Evolutionary conservation across 2,888 invertebrate genomes (phyloP), one percentile per base, ranked within the genome.

Genomic region (Yponomeuta cagnagella): DNA sequence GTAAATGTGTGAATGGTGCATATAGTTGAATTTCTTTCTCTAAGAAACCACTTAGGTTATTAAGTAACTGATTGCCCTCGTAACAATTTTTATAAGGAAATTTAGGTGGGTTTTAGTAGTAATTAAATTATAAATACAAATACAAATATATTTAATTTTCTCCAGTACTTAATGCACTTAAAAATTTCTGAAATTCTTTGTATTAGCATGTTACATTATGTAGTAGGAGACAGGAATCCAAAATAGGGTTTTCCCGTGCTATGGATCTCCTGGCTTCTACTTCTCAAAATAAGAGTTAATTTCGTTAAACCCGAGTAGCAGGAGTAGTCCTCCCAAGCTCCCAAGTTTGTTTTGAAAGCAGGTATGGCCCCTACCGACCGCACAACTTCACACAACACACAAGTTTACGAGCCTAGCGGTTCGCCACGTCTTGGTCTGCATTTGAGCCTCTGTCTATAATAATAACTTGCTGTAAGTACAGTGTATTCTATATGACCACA

Each of bases 401-500:
- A 58, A 58, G 52, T 58, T 58, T 58, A 58, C 52, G 52, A 58
- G 52, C 52, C 15, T 58, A 58, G 52, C 52, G 52, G 52, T 58
- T 15, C 52, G 15, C 52, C 52, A 58, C 52, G 52, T 12, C 52
- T 58, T 58, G 52, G 52, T 58, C 52, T 58, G 52, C 52, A 15
- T 15, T 58, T 58, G 15, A 58, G 15, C 52, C 52, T 58, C 52
- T 15, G 52, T 15, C 52, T 58, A 12, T 15, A 58, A 58, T 58
- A 58, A 58, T 58, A 58, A 58, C 15, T 15, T 8, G 43, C 43
- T 43, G 43, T 43, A 43, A 12, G 15, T 15, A 58, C 15, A 15
- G 52, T 58, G 52, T 15, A 9, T 58, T 58, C 52, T 15, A 58
- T 58, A 1, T 58, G 52, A 58, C 52, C 52, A 58, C 52, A 58